Base-by-base conservation (phyloP, 2,797 vertebrate species). In the Channa striata region DNA sequence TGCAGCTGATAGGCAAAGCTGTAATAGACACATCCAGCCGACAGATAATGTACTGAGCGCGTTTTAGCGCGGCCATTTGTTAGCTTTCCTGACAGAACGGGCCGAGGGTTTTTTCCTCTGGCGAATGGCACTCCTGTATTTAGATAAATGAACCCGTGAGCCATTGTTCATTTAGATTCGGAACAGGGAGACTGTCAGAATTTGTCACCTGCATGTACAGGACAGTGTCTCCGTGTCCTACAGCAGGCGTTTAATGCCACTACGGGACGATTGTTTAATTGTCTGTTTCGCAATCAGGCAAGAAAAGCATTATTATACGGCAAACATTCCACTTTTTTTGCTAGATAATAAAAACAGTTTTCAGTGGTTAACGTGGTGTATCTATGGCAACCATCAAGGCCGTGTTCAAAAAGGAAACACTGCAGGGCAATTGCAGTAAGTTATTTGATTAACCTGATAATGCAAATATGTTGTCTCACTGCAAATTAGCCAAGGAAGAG, bases 301-400 rank as follows among this genome's bases (percentile, higher is more conserved):
- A 66, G 52, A 61, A 62, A 59, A 71, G 57, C 36, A 33, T 19
- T 60, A 61, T 81, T 50, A 67, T 16, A 19, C 23, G 61, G 34
- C 76, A 69, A 59, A 53, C 17, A 59, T 57, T 25, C 12, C 40
- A 49, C 50, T 63, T 80, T 62, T n/a, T 30, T 72, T 59, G 49
- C 37, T 42, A 43, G 37, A 59, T 30, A 30, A 61, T 68, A 20
- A 54, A 60, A 57, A 14, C 23, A 21, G 6, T 43, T 67, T 66
- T 63, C 40, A 60, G 34, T 13, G 12, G 37, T 70, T 68, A 72
- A 68, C 59, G 17, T 52, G 58, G 36, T 11, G 82, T 82, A 80
- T 74, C 78, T 65, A 82, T 89, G 84, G 82, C 79, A 83, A 88
- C 85, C 67, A 72, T 36, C 56, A 23, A 36, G 59, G 20, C 25